Base-by-base conservation (phyloP, 2,797 vertebrate genomes). In the Gadopsis marmoratus region DNA sequence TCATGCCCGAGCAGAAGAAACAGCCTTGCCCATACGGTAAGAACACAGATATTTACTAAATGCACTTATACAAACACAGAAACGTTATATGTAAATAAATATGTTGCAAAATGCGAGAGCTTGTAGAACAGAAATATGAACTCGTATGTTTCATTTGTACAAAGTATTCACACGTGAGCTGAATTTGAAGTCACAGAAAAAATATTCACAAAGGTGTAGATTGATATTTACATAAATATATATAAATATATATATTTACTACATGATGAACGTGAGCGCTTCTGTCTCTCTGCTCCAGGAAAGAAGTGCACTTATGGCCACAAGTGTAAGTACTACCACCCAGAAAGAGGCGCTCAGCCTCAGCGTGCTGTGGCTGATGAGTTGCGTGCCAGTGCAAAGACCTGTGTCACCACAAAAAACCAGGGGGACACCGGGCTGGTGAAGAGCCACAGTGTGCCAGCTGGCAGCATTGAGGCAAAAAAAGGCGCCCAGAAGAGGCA, bases 251-350 rank as follows among this genome's bases (percentile, higher is more conserved):
- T 45, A 10, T 56, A 50, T 23, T 48, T 43, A n/a, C 21, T 21
- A 3, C 35, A 21, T 29, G 1, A 23, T 61, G 16, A 82, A 48
- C 53, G 21, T 1, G 29, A 66, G 19, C 29, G 23, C 3, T 66
- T 55, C 4, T 67, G n/a, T 65, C 29, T 69, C 41, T 85, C 69
- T 41, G 7, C 50, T 87, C 8, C 83, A 99, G 98, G 98, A 61
- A 99, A 98, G 93, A 99, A 99, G 94, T 99, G 98, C 88, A 99
- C 98, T 76, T 99, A 99, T 2, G 98, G 98, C 71, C 97, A 99
- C 94, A 99, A 99, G 90, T 99, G 98, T 94, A 99, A 99, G 88
- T 99, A 98, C 78, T 98, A 98, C 81, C 98, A 99, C 76, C 98
- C 98, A 0, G 98, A 99, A 77, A 94, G 98, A 93, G 97, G 97